Evolutionary conservation across 2,113 vertebrate genomes (phyloP).

Genomic region (Platichthys stellatus): DNA sequence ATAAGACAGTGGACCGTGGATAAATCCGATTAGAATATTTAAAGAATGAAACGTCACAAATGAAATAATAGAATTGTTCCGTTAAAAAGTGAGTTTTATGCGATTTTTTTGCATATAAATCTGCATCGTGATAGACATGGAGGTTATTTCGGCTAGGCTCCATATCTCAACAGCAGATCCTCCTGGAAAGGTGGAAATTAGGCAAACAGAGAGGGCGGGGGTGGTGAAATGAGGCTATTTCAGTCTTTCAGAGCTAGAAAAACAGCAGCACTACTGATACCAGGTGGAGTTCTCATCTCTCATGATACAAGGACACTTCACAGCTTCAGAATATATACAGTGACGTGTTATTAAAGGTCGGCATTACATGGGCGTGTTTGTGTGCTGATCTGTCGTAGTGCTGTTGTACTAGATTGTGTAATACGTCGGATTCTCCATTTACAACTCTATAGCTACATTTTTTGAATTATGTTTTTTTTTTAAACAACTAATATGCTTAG

Average conservation of each 20-base stretch:
- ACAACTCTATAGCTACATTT: too few species aligned
- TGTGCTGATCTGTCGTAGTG: not conserved
- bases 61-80: too few species aligned
- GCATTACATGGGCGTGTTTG: too few species aligned
- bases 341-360: not conserved
- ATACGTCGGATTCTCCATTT: too few species aligned
- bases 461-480: too few species aligned
- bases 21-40: not conserved
- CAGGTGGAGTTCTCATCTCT: slow-evolving; percentile 17
- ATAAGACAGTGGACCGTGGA: not conserved
- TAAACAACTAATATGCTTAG: too few species aligned
- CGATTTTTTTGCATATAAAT: not conserved
- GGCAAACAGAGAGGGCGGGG: slow-evolving; percentile 36
- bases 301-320: slow-evolving; percentile 10
- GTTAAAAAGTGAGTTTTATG: too few species aligned
- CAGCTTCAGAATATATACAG: not conserved
- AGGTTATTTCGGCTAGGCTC: slow-evolving; percentile 36
- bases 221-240: slow-evolving; percentile 48
- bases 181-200: slow-evolving; percentile 55
- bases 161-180: slow-evolving; percentile 37
- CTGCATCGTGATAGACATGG: not conserved
- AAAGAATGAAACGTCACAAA: too few species aligned
- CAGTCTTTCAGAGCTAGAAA: slow-evolving; percentile 21
- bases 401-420: not conserved
- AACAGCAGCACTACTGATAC: slow-evolving; percentile 21